These are phyloP conservation scores for Acanthosoma haemorrhoidale DNA, from an alignment of 2,888 invertebrate species.

Conservation along the genomic window DNA sequence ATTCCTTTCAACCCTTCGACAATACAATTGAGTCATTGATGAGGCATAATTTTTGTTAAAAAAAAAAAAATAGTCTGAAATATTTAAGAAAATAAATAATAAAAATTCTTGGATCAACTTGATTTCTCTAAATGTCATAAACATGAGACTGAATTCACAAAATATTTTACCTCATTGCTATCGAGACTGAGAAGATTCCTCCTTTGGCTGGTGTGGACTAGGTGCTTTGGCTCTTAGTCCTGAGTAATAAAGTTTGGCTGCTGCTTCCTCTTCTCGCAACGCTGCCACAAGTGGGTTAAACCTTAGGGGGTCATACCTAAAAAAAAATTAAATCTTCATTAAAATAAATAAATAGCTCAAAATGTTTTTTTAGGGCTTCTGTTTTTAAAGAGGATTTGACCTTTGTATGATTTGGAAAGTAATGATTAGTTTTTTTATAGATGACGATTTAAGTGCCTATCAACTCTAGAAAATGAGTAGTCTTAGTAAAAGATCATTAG, in stretches of 20 bases:
- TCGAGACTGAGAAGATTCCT: conserved; percentile 55
- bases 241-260: conserved; percentile 70
- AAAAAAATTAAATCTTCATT: conserved; percentile 11
- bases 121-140: too few species aligned
- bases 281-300: conserved; percentile 71
- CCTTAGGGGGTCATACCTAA: conserved; percentile 61
- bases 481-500: too few species aligned
- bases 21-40: neutral
- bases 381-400: neutral
- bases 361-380: neutral
- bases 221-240: conserved; percentile 53
- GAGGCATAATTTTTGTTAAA: neutral
- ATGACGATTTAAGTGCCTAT: too few species aligned
- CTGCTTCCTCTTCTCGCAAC: conserved; percentile 64
- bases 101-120: too few species aligned
- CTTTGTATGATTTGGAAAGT: neutral
- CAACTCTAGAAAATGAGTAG: too few species aligned
- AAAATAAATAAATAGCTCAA: too few species aligned
- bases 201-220: conserved; percentile 53
- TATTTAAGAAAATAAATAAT: neutral
- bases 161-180: conserved; percentile 43
- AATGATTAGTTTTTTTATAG: neutral
- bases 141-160: too few species aligned
- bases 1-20: neutral
- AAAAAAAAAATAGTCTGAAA: neutral